Percentiles rank a stretch among this genome's conserved stretches.
These are phyloP conservation scores for Misgurnus mizolepis DNA, from an alignment of 2,113 vertebrate genomes.

Conservation along the genomic window DNA sequence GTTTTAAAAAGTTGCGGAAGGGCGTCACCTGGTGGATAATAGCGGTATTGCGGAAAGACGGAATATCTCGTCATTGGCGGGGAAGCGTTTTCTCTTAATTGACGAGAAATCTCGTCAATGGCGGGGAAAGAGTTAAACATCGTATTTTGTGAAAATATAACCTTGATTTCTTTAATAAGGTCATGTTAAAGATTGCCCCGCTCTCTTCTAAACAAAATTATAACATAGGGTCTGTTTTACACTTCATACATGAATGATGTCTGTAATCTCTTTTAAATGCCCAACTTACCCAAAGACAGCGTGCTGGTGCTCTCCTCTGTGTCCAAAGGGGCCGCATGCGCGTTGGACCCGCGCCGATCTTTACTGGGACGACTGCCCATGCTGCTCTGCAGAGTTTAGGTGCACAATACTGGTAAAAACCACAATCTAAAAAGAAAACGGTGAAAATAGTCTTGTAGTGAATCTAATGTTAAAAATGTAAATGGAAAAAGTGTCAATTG, in stretches of 20 bases:
- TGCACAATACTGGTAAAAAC: not conserved
- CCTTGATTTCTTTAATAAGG: too few species aligned
- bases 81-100: too few species aligned
- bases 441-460: not conserved
- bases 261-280: not conserved
- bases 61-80: too few species aligned
- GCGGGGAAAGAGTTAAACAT: too few species aligned
- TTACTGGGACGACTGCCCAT: constrained; percentile 63
- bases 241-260: not conserved
- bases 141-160: too few species aligned
- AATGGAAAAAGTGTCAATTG: too few species aligned
- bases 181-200: too few species aligned
- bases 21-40: too few species aligned
- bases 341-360: constrained; percentile 35
- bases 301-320: constrained; percentile 18
- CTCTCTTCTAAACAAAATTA: not conserved
- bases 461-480: not conserved
- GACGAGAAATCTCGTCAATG: too few species aligned
- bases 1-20: too few species aligned
- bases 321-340: constrained; percentile 29
- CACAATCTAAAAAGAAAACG: not conserved
- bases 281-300: constrained; percentile 46
- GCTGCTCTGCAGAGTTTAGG: constrained; percentile 9
- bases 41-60: too few species aligned
- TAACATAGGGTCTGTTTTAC: not conserved